These are phyloP conservation scores for Platichthys flesus DNA, from an alignment of 2,113 vertebrate species.

Conservation along the genomic window DNA sequence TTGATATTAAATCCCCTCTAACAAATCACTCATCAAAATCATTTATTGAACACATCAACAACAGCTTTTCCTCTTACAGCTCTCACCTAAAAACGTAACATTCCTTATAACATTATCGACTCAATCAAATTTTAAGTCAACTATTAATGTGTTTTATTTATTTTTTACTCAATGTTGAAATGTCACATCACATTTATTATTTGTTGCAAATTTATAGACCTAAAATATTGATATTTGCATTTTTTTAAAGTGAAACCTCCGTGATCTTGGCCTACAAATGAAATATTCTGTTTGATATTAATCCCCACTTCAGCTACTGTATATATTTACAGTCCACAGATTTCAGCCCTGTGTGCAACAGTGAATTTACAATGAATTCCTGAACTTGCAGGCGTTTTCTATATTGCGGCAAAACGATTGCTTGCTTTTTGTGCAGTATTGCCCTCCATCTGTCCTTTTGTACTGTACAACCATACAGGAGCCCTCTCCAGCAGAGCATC, in stretches of 20 bases:
- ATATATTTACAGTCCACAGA: constrained; percentile 35
- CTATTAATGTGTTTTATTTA: neutral
- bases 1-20: constrained; percentile 20
- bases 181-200: neutral
- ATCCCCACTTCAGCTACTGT: neutral
- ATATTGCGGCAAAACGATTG: constrained; percentile 67
- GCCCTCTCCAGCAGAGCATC: constrained; percentile 70
- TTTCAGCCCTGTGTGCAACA: constrained; percentile 59
- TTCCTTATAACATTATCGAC: neutral
- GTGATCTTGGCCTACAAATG: neutral
- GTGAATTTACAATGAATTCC: constrained; percentile 43
- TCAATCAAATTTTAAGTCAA: neutral
- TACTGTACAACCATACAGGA: constrained; percentile 67
- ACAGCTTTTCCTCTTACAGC: neutral
- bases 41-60: neutral
- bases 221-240: neutral
- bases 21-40: constrained; percentile 1
- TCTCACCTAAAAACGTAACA: neutral
- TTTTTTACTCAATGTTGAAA: neutral
- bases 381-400: constrained; percentile 36
- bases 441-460: constrained; percentile 72
- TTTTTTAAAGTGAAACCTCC: neutral
- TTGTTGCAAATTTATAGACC: neutral
- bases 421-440: constrained; percentile 67
- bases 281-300: neutral